Conservation (phyloP, 2,888 invertebrate species). For the Stomorhina lunata region DNA sequence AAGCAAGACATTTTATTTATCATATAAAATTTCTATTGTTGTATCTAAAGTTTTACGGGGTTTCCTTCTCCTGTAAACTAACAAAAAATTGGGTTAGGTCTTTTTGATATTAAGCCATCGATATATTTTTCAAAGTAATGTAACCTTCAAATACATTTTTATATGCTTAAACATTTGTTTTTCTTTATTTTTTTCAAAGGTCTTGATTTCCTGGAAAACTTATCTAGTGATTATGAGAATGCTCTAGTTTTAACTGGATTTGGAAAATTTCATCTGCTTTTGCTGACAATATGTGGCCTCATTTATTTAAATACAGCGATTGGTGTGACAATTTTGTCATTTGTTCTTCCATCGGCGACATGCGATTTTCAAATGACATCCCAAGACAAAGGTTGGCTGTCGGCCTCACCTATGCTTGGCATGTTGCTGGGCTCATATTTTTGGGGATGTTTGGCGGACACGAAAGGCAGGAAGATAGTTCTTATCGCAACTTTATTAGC, state of each 20-base stretch:
- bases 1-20: too few relatives aligned
- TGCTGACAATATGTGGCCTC: constrained; percentile 88
- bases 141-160: too few relatives aligned
- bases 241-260: constrained; percentile 83
- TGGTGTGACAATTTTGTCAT: constrained; percentile 89
- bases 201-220: constrained; percentile 76
- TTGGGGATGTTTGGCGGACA: constrained; percentile 92
- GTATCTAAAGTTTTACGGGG: too few relatives aligned
- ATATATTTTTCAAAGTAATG: neutral
- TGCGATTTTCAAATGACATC: constrained; percentile 91
- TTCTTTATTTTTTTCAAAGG: constrained; percentile 68
- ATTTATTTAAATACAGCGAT: constrained; percentile 92
- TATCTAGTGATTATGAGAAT: constrained; percentile 76
- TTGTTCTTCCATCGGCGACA: constrained; percentile 90
- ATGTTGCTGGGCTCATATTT: constrained; percentile 92
- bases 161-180: too few relatives aligned
- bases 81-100: too few relatives aligned
- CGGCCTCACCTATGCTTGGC: constrained; percentile 89
- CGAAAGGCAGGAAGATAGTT: constrained; percentile 88
- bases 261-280: constrained; percentile 89
- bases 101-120: too few relatives aligned
- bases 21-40: too few relatives aligned
- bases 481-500: constrained; percentile 87
- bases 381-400: constrained; percentile 88
- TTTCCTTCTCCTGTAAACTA: too few relatives aligned